A percentile compares a stretch with the other conserved stretches of the same genome.
Conservation (phyloP, 1,140 invertebrate genomes). For the Lepidurus packardi region DNA sequence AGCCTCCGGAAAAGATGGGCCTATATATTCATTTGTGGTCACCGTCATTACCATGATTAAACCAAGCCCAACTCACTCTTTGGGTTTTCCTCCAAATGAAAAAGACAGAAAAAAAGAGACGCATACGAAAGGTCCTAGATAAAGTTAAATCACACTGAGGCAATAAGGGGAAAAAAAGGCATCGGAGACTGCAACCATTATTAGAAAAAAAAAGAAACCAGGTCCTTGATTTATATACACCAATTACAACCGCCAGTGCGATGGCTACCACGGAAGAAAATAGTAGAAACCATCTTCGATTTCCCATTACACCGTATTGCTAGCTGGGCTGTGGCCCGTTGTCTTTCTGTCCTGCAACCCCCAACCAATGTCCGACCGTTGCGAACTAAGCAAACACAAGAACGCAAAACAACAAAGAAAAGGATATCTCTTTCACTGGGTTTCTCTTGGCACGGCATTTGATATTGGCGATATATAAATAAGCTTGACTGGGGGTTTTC, state of each 20-base stretch:
- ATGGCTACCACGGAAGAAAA: neutral
- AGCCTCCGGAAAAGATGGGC: neutral
- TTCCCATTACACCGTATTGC: too few species aligned
- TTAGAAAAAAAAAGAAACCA: neutral
- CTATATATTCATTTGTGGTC: neutral
- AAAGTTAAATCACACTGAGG: too few species aligned
- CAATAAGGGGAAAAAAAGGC: neutral
- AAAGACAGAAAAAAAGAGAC: too few species aligned
- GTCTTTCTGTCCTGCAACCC: too few species aligned
- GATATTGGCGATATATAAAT: neutral
- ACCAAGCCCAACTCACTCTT: neutral
- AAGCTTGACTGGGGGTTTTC: too few species aligned
- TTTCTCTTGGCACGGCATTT: conserved; percentile 12
- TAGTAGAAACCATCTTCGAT: too few species aligned
- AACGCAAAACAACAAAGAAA: neutral
- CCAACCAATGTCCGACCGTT: neutral
- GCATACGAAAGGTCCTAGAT: too few species aligned
- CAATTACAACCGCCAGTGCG: neutral
- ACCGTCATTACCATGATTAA: neutral
- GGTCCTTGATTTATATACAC: neutral
- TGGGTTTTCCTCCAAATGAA: too few species aligned
- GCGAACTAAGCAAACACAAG: neutral
- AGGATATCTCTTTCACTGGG: neutral
- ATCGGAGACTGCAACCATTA: neutral
- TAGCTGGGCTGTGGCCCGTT: too few species aligned